These are phyloP conservation scores for Ylistrum balloti DNA, from an alignment of 1,140 invertebrate species.

Conservation along the genomic window DNA sequence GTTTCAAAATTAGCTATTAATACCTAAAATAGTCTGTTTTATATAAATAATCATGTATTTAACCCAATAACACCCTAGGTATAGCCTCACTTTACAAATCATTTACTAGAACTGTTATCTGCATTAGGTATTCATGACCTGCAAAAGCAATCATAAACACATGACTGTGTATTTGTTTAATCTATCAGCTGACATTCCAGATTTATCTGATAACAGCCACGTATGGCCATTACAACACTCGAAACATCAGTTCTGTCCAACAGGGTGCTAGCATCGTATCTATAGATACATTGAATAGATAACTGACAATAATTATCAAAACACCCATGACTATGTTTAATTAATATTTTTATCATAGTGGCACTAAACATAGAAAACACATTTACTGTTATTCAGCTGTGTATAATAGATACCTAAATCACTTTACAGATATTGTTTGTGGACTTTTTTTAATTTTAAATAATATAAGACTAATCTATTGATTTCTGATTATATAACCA, in stretches of 20 bases:
- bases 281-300: not conserved
- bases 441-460: too few species aligned
- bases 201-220: not conserved
- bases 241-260: not conserved
- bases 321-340: too few species aligned
- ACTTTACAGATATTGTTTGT: too few species aligned
- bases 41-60: not conserved
- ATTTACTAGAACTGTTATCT: not conserved
- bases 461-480: too few species aligned
- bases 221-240: not conserved
- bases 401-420: too few species aligned
- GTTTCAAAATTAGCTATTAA: not conserved
- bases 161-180: not conserved
- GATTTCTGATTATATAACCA: too few species aligned
- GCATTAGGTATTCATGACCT: not conserved
- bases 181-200: not conserved
- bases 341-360: too few species aligned
- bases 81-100: not conserved
- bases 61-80: not conserved
- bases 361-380: too few species aligned
- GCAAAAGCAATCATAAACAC: not conserved
- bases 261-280: not conserved
- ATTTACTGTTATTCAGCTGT: too few species aligned
- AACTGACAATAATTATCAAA: constrained; percentile 2
- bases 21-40: not conserved